A percentile compares a stretch with the other conserved stretches of the same genome.
Conservation (phyloP, 2,113 vertebrate genomes). For the Notarius lentiginosus region DNA sequence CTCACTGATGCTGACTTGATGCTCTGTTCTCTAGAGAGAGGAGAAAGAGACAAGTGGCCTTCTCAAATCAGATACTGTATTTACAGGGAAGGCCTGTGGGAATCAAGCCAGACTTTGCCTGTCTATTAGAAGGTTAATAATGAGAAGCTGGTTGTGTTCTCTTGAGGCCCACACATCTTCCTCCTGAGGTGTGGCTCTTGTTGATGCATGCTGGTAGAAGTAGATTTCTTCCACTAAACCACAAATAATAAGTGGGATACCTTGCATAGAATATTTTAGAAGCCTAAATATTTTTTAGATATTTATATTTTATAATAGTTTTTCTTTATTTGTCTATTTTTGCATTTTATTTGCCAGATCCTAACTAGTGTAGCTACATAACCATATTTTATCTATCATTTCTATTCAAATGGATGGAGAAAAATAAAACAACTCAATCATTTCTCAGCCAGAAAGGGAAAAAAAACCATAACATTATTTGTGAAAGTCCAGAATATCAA, state of each 20-base stretch:
- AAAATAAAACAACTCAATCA: background rate
- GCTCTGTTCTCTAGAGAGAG: conserved; percentile 33
- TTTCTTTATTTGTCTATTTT: too few species aligned
- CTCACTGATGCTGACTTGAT: conserved; percentile 9
- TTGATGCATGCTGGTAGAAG: conserved; percentile 32
- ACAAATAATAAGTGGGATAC: conserved; percentile 12
- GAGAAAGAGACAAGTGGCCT: conserved; percentile 35
- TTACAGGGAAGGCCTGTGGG: conserved; percentile 46
- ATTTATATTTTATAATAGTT: too few species aligned
- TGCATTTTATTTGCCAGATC: background rate
- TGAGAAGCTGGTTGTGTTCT: conserved; percentile 45
- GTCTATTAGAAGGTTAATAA: conserved; percentile 53
- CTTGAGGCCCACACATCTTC: conserved; percentile 36
- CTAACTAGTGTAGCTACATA: background rate
- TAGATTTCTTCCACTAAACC: conserved; percentile 2
- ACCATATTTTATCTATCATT: background rate
- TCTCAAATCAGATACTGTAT: conserved; percentile 53
- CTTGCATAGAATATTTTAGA: background rate
- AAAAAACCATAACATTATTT: background rate
- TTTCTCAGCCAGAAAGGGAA: background rate
- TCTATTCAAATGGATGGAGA: background rate
- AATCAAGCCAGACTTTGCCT: conserved; percentile 40
- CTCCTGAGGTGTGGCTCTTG: conserved; percentile 31
- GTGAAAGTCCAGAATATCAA: background rate
- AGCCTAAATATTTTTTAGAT: too few species aligned